Evolutionary conservation across 2,888 invertebrate species (phyloP), one percentile per base, ranked within the genome.

Genomic region (Netelia fuscicornis): DNA sequence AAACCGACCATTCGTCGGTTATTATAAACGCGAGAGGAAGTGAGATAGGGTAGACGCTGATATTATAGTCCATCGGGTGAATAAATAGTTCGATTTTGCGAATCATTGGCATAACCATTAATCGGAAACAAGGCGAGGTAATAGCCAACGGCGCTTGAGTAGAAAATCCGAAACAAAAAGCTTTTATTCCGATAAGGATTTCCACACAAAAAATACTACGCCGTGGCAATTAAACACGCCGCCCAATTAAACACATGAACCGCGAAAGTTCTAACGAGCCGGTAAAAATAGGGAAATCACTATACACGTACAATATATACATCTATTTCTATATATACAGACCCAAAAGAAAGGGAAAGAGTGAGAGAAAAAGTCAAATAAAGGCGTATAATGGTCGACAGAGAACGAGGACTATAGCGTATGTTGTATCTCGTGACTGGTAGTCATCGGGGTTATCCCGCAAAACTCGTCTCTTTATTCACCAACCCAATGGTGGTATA

Each of bases 371-470:
- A 48, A 62, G 42, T n/a, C 42, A 60, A 37, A 44, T 48, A 17
- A 60, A 20, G 20, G 58, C 64, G 13, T 77, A 48, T 83, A 56
- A 78, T 83, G 77, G 71, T 56, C 72, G 60, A 60, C 82, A 56
- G 44, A 65, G 77, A 74, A 60, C 52, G 64, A 83, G 72, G 30
- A 60, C 48, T 62, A 58, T 44, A 62, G 60, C 48, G 44, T 5
- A 62, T 58, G 67, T 78, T 72, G 42, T 72, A 72, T 83, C 67
- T 83, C 82, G 77, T 83, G 82, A 83, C 82, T 77, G 58, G 77
- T 65, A 72, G 68, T 77, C 60, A 83, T 83, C 67, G 42, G 25
- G 72, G 65, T 56, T 54, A 17, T 17, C 70, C 37, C 58, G 37
- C 62, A 70, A 71, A 82, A 82, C 77, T 78, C 78, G 65, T 78